phyloP scores from a whole-genome alignment of 2,888 invertebrate species.

The Temnothorax ravouxi region DNA sequence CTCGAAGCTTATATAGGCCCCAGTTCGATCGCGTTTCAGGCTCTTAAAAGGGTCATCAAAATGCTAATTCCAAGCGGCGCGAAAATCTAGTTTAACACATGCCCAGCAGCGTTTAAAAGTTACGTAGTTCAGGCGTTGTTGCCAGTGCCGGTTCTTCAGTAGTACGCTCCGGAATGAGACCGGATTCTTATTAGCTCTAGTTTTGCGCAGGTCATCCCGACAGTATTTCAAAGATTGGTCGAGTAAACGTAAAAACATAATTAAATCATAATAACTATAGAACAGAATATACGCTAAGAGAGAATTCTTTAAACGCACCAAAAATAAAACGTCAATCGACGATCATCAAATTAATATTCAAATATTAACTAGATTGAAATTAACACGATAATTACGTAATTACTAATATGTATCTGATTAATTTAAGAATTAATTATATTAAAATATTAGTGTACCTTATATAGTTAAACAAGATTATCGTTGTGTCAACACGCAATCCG shows the following conservation, averaged over 20 bases:
- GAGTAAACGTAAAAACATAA: background rate
- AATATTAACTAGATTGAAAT: background rate
- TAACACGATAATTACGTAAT: background rate
- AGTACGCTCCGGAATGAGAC: constrained; percentile 2
- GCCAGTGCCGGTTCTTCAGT: constrained; percentile 32
- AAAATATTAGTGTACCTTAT: background rate
- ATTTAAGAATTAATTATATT: background rate
- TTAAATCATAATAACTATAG: background rate
- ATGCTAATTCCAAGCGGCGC: constrained; percentile 44
- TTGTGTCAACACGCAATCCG: background rate
- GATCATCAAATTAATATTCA: background rate
- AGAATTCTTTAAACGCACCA: no score
- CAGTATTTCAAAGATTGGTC: background rate
- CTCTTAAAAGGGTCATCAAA: constrained; percentile 55
- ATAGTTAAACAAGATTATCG: background rate
- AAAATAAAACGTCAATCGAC: no score
- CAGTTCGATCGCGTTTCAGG: constrained; percentile 43
- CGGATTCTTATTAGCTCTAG: constrained; percentile 15
- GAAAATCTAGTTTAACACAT: constrained; percentile 51
- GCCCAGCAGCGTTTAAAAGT: constrained; percentile 56
- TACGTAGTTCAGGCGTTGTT: constrained; percentile 37
- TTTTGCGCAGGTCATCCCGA: background rate
- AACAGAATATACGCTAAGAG: background rate
- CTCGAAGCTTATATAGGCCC: constrained; percentile 40
- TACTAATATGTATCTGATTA: background rate